phyloP scores from a whole-genome alignment of 2,888 invertebrate species.

The Macrosoma leucophasiata region DNA sequence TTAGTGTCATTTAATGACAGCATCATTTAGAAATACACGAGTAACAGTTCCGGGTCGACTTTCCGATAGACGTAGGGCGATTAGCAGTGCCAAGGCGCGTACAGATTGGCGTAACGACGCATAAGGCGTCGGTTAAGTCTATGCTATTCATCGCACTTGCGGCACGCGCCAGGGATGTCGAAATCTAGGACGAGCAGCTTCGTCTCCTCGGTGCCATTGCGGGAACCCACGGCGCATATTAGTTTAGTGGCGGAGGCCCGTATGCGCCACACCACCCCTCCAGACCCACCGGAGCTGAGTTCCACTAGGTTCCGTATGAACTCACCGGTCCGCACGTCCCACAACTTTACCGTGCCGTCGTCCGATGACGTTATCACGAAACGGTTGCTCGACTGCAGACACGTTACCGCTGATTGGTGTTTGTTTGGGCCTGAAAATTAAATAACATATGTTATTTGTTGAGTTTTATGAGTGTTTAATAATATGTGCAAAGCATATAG shows the following conservation, averaged over 20 bases:
- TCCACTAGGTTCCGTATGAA: conserved; percentile 97
- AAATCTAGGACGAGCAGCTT: conserved; percentile 98
- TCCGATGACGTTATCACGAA: conserved; percentile 99
- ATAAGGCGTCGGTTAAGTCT: conserved; percentile 63
- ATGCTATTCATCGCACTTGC: conserved; percentile 75
- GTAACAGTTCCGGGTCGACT: not conserved
- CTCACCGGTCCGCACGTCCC: conserved; percentile 98
- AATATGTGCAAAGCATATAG: too few species aligned
- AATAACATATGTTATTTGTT: conserved; percentile 13
- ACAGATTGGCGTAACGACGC: conserved; percentile 63
- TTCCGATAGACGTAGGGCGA: not conserved
- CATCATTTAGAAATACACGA: conserved; percentile 2
- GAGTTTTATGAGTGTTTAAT: too few species aligned
- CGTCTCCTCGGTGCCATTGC: conserved; percentile 99
- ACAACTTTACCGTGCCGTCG: conserved; percentile 99
- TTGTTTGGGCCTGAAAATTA: conserved; percentile 87
- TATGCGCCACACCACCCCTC: conserved; percentile 99
- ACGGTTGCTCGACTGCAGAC: conserved; percentile 96
- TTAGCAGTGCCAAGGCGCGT: conserved; percentile 65
- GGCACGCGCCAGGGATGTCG: conserved; percentile 86
- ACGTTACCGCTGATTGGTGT: conserved; percentile 98
- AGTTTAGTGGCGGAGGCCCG: conserved; percentile 95
- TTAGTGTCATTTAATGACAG: not conserved
- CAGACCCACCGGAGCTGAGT: conserved; percentile 95
- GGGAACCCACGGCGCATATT: conserved; percentile 98